Base-by-base conservation (phyloP, 1,140 invertebrate species). In the Zaprionus vittiger region DNA sequence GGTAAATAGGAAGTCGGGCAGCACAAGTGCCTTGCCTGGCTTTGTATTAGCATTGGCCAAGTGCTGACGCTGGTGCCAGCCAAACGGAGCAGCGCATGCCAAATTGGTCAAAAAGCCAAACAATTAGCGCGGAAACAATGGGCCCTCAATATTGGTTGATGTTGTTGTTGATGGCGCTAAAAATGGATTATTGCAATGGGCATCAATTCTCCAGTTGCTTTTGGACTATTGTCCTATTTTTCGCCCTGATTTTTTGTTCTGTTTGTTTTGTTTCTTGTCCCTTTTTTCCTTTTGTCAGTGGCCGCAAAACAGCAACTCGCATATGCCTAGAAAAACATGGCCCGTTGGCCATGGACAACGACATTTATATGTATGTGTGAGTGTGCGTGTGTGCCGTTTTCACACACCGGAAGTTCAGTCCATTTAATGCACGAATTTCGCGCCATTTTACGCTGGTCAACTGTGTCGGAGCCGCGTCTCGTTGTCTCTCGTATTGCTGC, bases 41-140 rank as follows among this genome's bases (percentile, higher is more conserved):
- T 44, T 14, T 73, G 37, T 44, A 34, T 68, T 64, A 59, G 56
- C 24, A 59, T 56, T 31, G 54, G n/a, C 22, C 37, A 41, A 41
- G 52, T 47, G 26, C 57, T 47, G 41, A 7, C 6, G n/a, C 41
- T 38, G 12, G 61, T 57, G 62, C 38, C 34, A 34, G 56, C 65
- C 20, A n/a, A 64, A 62, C 64, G 41, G 20, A 52, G 24, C 37
- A 59, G 34, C 22, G 28, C 24, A 56, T 72, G 55, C 73, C 68
- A 83, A 87, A 87, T 87, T 79, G 80, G 80, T 81, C 67, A 85
- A 76, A 68, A 64, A 74, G 75, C 86, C 91, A 92, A 92, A 92
- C 91, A 92, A 92, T 92, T 92, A 92, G 91, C 86, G 84, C 91
- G 86, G 86, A 92, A 92, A 92, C 91, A 92, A 92, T 89, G 80